Evolutionary conservation across 2,113 vertebrate genomes (phyloP), one percentile per base, ranked within the genome.

Genomic region (Etheostoma cragini): DNA sequence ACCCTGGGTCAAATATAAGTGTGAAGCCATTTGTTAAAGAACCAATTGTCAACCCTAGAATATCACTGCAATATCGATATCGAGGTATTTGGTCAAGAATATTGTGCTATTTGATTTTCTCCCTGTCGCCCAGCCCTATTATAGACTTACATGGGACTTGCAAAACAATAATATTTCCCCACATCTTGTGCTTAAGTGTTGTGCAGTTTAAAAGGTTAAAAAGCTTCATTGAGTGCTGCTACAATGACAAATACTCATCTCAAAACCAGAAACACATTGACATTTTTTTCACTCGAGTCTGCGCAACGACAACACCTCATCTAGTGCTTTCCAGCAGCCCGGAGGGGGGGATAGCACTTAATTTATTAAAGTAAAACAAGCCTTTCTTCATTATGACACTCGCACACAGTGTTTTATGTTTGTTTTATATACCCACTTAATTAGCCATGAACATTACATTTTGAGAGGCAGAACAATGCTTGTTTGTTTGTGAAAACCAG

Each of bases 321-420:
- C 42, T 47, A 15, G 66, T 42, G 4, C 61, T 72, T 79, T 88
- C 88, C 86, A 90, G 86, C 62, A 81, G 80, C 86, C 78, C 81
- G 80, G 49, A 81, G 68, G 24, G 8, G 30, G 24, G 17, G 35
- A 38, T 38, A 82, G 67, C 80, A 60, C 78, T 89, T 73, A 50
- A 83, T 93, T 92, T 85, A 87, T 87, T 91, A 67, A 68, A 78
- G 42, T 57, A 71, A 68, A 72, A 71, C 57, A 50, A 65, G 74
- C 64, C 82, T 88, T 84, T 80, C 87, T 84, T 84, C 78, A 70
- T 74, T 74, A 72, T 72, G 67, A 90, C 78, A 81, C 83, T 73
- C 72, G 60, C 80, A 57, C 46, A 21, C 53, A 54, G 42, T 47
- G 47, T 75, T 88, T 89, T 69, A 75, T 81, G 46, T 81, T 68